Percentiles rank a stretch among this genome's conserved stretches.
Evolutionary conservation across 2,113 vertebrate species (phyloP).

Genomic region (Limnothrissa miodon): DNA sequence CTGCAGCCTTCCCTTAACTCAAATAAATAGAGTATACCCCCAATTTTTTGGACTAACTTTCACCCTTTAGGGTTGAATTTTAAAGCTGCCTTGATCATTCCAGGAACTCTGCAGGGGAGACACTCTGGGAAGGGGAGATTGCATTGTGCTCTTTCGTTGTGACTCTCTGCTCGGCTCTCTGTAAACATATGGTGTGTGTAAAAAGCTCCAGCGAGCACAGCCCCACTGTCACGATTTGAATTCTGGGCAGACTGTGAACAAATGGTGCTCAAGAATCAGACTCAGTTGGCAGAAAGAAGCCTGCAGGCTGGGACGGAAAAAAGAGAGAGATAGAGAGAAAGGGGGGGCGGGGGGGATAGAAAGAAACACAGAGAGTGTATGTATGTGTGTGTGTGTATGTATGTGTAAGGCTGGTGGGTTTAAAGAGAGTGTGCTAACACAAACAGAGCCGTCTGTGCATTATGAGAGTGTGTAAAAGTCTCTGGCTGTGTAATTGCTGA

Average conservation of each 20-base stretch:
- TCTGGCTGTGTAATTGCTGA: not conserved
- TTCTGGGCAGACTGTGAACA: constrained; percentile 35
- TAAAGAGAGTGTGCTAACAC: not conserved
- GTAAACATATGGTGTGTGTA: constrained; percentile 26
- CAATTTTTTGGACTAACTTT: not conserved
- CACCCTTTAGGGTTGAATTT: constrained; percentile 1
- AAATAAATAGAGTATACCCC: not conserved
- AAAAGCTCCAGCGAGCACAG: not conserved
- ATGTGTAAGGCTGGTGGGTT: not conserved
- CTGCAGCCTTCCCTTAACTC: not conserved
- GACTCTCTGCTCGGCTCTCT: constrained; percentile 6
- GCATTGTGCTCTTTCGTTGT: not conserved
- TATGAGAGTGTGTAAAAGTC: not conserved
- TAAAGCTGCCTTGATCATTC: not conserved
- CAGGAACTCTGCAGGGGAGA: not conserved
- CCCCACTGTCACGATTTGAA: constrained; percentile 29
- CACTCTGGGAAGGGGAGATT: not conserved
- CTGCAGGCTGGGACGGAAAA: not conserved
- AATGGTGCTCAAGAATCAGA: constrained; percentile 32
- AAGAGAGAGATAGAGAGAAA: not conserved
- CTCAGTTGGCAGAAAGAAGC: not conserved
- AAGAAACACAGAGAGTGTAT: not conserved
- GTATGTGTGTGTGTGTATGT: not conserved
- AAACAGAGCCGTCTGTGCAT: not conserved
- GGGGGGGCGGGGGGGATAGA: not conserved